Evolutionary conservation across 2,113 vertebrate species (phyloP).

Genomic region (Vombatus ursinus): DNA sequence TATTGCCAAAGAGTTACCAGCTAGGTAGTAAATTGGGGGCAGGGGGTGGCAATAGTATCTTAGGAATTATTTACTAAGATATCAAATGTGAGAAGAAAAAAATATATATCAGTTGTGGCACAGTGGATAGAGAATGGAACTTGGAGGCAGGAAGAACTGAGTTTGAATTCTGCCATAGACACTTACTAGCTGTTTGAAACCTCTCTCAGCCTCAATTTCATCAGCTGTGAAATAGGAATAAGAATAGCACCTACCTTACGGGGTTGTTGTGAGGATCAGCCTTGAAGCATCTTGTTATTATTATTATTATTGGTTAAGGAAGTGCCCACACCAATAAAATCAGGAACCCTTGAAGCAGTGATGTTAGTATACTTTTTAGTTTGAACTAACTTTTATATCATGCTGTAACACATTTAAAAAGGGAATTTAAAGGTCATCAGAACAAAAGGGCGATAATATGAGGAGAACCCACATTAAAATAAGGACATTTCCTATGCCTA

Average conservation of each 20-base stretch:
- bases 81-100: no score
- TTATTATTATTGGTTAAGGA: neutral
- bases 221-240: neutral
- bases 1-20: neutral
- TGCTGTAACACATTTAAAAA: neutral
- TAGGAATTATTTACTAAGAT: neutral
- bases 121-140: neutral
- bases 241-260: neutral
- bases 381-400: neutral
- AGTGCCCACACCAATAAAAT: neutral
- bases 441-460: neutral
- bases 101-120: no score
- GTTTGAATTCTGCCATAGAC: neutral
- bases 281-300: neutral
- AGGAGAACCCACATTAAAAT: constrained; percentile 62
- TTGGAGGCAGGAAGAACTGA: neutral
- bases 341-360: neutral
- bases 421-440: neutral
- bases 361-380: neutral
- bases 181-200: neutral
- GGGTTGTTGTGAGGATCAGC: neutral
- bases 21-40: neutral
- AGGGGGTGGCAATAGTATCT: neutral
- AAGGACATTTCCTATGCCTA: constrained; percentile 42
- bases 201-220: neutral